Percentiles rank a stretch among this genome's conserved stretches.
Conservation (phyloP, 2,888 invertebrate species). For the Andrena bucephala region DNA sequence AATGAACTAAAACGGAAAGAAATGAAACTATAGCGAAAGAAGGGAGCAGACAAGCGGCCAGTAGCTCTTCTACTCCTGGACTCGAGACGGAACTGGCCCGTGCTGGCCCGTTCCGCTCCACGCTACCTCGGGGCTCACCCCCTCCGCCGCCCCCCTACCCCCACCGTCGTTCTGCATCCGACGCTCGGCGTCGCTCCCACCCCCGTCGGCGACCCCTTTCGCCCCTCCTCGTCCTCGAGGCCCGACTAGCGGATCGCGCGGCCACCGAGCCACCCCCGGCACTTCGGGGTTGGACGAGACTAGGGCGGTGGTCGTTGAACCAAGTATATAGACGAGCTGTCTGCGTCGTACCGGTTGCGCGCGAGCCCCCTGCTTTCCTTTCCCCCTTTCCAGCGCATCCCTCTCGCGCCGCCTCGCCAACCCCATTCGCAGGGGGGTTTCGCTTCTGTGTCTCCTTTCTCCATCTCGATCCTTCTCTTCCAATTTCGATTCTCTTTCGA, state of each 20-base stretch:
- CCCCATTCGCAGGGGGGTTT: not conserved
- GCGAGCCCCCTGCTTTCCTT: conserved; percentile 33
- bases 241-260: conserved; percentile 47
- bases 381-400: not conserved
- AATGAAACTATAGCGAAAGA: conserved; percentile 85
- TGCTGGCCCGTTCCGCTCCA: conserved; percentile 72
- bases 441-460: conserved; percentile 1
- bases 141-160: conserved; percentile 27
- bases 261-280: conserved; percentile 64
- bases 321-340: conserved; percentile 79
- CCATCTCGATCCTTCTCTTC: not conserved
- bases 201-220: conserved; percentile 65
- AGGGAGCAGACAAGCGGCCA: conserved; percentile 87
- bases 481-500: not conserved
- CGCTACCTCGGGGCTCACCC: conserved; percentile 74
- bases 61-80: conserved; percentile 87
- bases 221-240: conserved; percentile 65
- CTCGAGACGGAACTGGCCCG: conserved; percentile 85
- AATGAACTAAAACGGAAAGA: conserved; percentile 83
- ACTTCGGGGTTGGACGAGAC: conserved; percentile 82
- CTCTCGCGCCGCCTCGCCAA: not conserved
- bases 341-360: conserved; percentile 80
- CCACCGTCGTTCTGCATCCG: conserved; percentile 16
- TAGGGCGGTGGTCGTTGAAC: conserved; percentile 85
- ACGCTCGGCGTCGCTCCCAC: conserved; percentile 15